These are phyloP conservation scores for Pampusana beccarii DNA, from an alignment of 2,113 vertebrate species.

Conservation along the genomic window DNA sequence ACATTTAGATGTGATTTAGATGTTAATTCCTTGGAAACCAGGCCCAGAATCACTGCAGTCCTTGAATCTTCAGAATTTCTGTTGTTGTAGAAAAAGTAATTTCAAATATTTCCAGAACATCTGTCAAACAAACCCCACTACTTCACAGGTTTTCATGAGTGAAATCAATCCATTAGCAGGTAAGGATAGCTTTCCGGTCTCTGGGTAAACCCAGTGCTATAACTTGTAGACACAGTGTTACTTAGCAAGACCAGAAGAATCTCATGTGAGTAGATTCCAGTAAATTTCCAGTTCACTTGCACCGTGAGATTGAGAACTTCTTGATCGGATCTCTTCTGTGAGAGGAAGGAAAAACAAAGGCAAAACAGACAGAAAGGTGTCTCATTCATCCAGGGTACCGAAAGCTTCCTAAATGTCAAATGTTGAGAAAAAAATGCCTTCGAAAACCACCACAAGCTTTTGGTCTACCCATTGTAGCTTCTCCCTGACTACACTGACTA, in stretches of 20 bases:
- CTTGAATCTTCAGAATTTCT: not conserved
- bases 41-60: not conserved
- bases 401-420: not conserved
- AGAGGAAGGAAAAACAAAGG: not conserved
- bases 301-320: not conserved
- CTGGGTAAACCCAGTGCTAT: not conserved
- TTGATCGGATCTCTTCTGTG: fast-evolving
- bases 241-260: not conserved
- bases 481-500: not conserved
- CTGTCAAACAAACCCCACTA: fast-evolving
- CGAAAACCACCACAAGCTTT: not conserved
- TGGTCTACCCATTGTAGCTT: not conserved
- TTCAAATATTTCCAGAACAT: not conserved
- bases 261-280: fast-evolving
- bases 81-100: not conserved
- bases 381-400: not conserved
- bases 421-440: not conserved
- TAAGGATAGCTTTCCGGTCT: fast-evolving
- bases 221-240: not conserved
- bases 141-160: not conserved
- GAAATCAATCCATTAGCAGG: not conserved
- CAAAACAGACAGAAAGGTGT: not conserved
- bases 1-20: not conserved
- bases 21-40: not conserved
- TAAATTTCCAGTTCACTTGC: not conserved